Evolutionary conservation across 2,888 invertebrate species (phyloP), one percentile per base, ranked within the genome.

Genomic region (Axea sp.): DNA sequence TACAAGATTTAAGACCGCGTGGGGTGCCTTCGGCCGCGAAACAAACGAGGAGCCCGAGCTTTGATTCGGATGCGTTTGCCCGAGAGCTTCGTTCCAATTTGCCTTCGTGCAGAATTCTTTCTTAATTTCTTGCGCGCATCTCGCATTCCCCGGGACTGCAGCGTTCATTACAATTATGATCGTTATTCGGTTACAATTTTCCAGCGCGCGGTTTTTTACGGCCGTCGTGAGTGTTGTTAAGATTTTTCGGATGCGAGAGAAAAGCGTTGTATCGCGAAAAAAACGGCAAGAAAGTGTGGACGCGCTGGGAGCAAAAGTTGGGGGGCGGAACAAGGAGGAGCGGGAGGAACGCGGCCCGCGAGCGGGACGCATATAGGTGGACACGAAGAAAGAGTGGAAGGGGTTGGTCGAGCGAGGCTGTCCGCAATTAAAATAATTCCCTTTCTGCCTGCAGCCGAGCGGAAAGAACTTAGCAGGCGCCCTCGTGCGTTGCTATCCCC

Each of bases 341-440:
- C 65, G 78, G 73, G 72, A 75, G 51, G 33, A 31, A 45, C 69
- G 65, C 51, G 67, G 71, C 1, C 47, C 19, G 7, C 31, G 51
- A 74, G 80, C 60, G 77, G 77, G 76, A 73, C 59, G 45, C 22
- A 47, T 64, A 72, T 55, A 75, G 73, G 60, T 60, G 73, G 75
- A 72, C 72, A 67, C 49, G 76, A 71, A 69, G 77, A 75, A 67
- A 68, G 72, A 45, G 45, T 41, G 71, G 80, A 78, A 73, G 75
- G 82, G 83, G 82, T 82, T 83, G 85, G 85, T 84, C 83, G 84
- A 84, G 82, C 86, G 86, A 84, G 84, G 84, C 86, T 86, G 86
- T 84, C 86, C 87, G 87, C 87, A 87, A 87, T 87, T 87, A 87
- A 87, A 87, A 87, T 87, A 87, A 87, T 87, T 87, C 87, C 87